Base-by-base conservation (phyloP, 2,888 invertebrate genomes). In the Leptinotarsa tumamoca region DNA sequence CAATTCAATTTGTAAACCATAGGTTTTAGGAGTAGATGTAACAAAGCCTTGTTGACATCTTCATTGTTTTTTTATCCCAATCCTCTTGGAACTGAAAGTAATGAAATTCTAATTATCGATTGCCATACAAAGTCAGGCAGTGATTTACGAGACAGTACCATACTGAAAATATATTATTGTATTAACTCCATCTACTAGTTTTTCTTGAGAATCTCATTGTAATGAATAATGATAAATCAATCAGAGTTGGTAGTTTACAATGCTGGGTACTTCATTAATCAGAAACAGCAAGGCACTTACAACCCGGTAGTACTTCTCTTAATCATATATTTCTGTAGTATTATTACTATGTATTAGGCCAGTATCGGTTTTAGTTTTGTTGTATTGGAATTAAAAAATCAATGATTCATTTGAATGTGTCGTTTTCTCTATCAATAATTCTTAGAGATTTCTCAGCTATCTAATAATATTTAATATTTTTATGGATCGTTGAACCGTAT, bases 271-370 rank as follows among this genome's bases (percentile, higher is more conserved):
- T 63, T 43, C 70, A 70, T 70, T 70, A 58, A 70, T 70, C 70
- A 70, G 70, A 70, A 58, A 43, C 70, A 58, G 50, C 33, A 49
- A 70, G 58, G 58, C 70, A 70, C 56, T 70, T 70, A 70, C 70
- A 58, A 43, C 58, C n/a, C 43, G 58, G 70, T 70, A 58, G 49
- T 70, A 49, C 58, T 58, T 49, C 18, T 58, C 21, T 43, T 13
- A 63, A 63, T 63, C 27, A 63, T 63, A 33, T 63, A n/a, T 63
- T 63, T 63, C 33, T 63, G 15, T 63, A 33, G 17, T 33, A 17
- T 63, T 63, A 63, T 63, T 63, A 63, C 63, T 61, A 23, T 61
- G 63, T n/a, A 33, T 17, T 14, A 5, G 27, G n/a, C 43, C 63
- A 63, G 43, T 33, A 7, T 17, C 27, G 43, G 63, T n/a, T 17